These are phyloP conservation scores for Ptyas mucosa DNA, from an alignment of 2,113 vertebrate species.

Conservation along the genomic window DNA sequence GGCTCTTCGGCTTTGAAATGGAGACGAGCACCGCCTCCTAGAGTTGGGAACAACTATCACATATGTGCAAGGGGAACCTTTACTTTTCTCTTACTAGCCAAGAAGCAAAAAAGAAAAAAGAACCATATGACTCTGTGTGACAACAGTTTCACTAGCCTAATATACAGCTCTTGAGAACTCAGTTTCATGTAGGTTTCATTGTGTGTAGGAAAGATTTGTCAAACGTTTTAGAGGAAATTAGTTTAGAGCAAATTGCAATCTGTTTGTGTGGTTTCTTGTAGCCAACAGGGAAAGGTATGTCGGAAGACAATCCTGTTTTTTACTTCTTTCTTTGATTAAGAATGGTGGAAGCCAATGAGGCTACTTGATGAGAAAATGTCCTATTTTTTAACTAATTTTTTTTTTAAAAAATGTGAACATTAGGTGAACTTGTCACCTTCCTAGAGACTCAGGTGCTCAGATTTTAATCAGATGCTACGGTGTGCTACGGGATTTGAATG, in stretches of 20 bases:
- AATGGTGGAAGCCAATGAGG: background rate
- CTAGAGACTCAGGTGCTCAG: background rate
- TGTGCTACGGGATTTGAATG: background rate
- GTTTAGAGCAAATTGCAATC: constrained; percentile 13
- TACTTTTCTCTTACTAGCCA: no score
- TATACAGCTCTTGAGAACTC: background rate
- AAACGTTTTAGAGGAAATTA: constrained; percentile 3
- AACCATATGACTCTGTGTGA: background rate
- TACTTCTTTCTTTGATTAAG: constrained; percentile 2
- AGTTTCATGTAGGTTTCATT: background rate
- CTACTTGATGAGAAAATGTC: background rate
- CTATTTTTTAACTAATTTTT: background rate
- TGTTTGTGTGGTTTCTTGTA: background rate
- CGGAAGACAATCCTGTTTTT: background rate
- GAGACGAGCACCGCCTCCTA: no score
- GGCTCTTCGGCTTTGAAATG: no score
- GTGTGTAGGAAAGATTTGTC: background rate
- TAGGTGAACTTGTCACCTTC: background rate
- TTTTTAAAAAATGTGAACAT: background rate
- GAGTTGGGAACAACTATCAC: no score
- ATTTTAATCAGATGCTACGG: background rate
- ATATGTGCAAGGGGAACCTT: no score
- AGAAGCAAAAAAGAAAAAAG: no score
- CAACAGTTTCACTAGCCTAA: background rate
- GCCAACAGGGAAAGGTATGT: background rate